Conservation (phyloP, 2,113 vertebrate species). For the Agapornis roseicollis region DNA sequence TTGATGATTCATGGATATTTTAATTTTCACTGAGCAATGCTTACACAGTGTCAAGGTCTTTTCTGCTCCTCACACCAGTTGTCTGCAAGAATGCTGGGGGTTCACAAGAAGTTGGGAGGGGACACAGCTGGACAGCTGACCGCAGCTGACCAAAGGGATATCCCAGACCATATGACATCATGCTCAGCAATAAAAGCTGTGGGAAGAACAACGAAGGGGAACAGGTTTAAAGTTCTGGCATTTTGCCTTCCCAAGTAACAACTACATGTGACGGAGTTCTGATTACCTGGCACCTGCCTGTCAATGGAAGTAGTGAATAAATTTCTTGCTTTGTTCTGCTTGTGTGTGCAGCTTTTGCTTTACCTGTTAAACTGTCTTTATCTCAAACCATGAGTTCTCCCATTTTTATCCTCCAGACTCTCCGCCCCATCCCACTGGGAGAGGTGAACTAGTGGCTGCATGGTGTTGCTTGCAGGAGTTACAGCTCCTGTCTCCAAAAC, state of each 20-base stretch:
- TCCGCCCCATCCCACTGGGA: neutral
- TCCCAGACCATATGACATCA: neutral
- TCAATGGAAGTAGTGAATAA: neutral
- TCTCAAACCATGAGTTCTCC: neutral
- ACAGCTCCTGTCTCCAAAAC: neutral
- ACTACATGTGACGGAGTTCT: neutral
- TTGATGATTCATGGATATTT: neutral
- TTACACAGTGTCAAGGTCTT: neutral
- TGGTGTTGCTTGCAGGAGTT: neutral
- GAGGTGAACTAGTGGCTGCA: neutral
- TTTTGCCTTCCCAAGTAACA: neutral
- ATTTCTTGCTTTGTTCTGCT: neutral
- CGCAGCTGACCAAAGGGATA: neutral
- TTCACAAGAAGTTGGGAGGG: rapidly evolving
- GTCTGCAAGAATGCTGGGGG: neutral
- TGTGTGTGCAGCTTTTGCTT: neutral
- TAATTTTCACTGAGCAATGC: neutral
- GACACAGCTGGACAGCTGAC: neutral
- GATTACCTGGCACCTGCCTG: neutral
- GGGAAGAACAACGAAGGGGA: neutral
- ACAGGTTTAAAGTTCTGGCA: neutral
- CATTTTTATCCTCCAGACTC: neutral
- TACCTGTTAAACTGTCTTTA: neutral
- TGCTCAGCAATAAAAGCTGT: neutral
- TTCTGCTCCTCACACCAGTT: neutral